A percentile compares a stretch with the other conserved stretches of the same genome.
phyloP scores from a whole-genome alignment of 2,888 invertebrate genomes.

The Limnephilus auricula region DNA sequence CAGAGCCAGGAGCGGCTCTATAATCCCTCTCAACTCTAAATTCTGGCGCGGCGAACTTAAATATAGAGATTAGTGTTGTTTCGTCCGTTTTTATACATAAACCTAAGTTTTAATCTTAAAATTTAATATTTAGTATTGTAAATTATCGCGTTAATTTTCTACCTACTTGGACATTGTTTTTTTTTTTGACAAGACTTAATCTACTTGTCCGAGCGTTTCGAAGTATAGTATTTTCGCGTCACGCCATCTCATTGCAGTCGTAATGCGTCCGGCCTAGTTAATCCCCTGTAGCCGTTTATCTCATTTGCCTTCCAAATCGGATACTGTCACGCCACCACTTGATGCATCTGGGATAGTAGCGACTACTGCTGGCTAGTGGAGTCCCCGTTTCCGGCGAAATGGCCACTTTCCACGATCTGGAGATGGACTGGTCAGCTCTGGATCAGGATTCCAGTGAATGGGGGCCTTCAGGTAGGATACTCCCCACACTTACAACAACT shows the following conservation, averaged over 20 bases:
- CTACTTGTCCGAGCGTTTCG: slow-evolving; percentile 39
- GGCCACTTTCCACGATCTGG: slow-evolving; percentile 82
- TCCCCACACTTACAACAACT: not conserved
- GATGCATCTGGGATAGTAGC: not conserved
- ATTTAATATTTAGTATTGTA: not conserved
- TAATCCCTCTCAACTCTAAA: not conserved
- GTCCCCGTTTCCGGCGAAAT: slow-evolving; percentile 70
- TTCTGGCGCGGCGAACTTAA: slow-evolving; percentile 1
- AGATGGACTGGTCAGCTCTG: slow-evolving; percentile 82
- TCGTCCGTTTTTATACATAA: not conserved
- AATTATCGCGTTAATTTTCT: not conserved
- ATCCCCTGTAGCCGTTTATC: slow-evolving; percentile 33
- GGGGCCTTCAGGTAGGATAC: slow-evolving; percentile 80
- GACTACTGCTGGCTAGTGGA: not conserved
- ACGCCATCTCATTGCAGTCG: slow-evolving; percentile 42
- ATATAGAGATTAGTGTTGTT: not conserved
- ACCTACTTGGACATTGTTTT: not conserved
- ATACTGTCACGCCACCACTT: slow-evolving; percentile 35
- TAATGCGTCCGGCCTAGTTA: slow-evolving; percentile 54
- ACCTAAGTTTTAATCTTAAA: not conserved
- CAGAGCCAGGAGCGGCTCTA: slow-evolving; percentile 5
- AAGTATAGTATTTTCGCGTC: slow-evolving; percentile 39
- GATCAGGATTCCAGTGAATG: slow-evolving; percentile 80
- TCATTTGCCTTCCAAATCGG: slow-evolving; percentile 50
- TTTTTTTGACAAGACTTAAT: not conserved